Evolutionary conservation across 2,113 vertebrate species (phyloP), one percentile per base, ranked within the genome.

Genomic region (Blennius ocellaris): DNA sequence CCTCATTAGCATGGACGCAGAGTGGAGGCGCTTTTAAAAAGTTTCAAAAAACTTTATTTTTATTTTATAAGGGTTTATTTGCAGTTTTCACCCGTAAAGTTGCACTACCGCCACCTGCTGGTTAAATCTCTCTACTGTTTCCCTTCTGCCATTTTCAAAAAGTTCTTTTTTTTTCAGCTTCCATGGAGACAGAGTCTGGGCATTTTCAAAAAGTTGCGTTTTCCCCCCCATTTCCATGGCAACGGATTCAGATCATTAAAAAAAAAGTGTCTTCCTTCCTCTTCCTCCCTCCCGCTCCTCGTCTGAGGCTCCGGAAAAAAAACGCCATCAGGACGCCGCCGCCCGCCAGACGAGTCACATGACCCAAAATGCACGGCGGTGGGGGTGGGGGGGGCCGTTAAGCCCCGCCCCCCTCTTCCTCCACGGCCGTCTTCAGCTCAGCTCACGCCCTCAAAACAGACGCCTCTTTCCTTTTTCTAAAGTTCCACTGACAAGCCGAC

Each of bases 301-400:
- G 51, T 73, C 78, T 52, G 51, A 2, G 76, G 50, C 41, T 67
- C 49, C 65, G 3, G 49, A 58, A 45, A 91, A 87, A 4, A 30
- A 90, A 81, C 51, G 50, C 78, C 76, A 89, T 89, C 88, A 91
- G 84, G 81, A 75, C 69, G 73, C 79, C 41, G 76, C 86, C 79
- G 81, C 72, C 76, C 84, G 75, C 82, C 87, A 84, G 81, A 87
- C 41, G 41, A 81, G 69, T 30, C 56, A 58, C 73, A 30, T 71
- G 85, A 90, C 53, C 71, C 83, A 81, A 85, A 89, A 85, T 76
- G 80, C 69, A 74, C 73, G 72, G 76, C 4, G 57, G 59, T 52
- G 66, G 74, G 69, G 69, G 76, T 30, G 57, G 59, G 50, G 66
- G 74, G 69, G 69, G 65, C 71, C 38, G 49, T 66, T 77, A 61